Evolutionary conservation across 2,888 invertebrate species (phyloP), one percentile per base, ranked within the genome.

Genomic region (Clitarchus hookeri): DNA sequence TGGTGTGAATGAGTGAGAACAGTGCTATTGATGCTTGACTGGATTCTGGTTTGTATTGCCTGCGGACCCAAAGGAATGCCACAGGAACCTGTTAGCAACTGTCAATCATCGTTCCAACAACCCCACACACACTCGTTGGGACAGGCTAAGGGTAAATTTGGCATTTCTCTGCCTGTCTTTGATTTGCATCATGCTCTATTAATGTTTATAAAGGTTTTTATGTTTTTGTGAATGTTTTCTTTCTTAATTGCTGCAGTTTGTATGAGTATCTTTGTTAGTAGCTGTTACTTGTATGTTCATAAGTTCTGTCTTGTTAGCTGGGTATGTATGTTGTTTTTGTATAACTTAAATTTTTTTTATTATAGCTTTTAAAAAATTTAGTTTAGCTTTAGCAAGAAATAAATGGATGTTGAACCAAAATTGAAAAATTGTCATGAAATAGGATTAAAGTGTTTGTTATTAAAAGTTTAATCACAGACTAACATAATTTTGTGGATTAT

Each of bases 11-110:
- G 19, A 44, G 83, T 83, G 44, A 9, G 26, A 44, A 23, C 44
- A 83, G 25, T 44, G 83, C 44, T 83, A 19, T 44, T 44, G 83
- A 44, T 44, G 84, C 26, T 84, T 44, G 84, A 36, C 77, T 54
- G 26, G 13, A 79, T 78, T 82, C 44, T 82, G 82, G 82, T 82
- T 82, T 82, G 27, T 19, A 36, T 82, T 82, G 27, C 82, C 82
- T 44, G 44, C 27, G 6, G 25, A 16, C 65, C 65, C 65, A 82
- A 82, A 89, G 89, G 89, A 89, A 87, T 89, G 89, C 86, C 89
- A 89, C 88, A 88, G 88, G 86, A 89, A 89, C 85, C 88, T 89
- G 85, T 85, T 87, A 86, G 87, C 87, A 19, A 88, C 87, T 19
- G 87, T 88, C 25, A 88, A 87, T 84, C 86, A 87, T 54, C 87